phyloP scores from a whole-genome alignment of 1,140 invertebrate genomes.

The Ctenoplectra terminalis region DNA sequence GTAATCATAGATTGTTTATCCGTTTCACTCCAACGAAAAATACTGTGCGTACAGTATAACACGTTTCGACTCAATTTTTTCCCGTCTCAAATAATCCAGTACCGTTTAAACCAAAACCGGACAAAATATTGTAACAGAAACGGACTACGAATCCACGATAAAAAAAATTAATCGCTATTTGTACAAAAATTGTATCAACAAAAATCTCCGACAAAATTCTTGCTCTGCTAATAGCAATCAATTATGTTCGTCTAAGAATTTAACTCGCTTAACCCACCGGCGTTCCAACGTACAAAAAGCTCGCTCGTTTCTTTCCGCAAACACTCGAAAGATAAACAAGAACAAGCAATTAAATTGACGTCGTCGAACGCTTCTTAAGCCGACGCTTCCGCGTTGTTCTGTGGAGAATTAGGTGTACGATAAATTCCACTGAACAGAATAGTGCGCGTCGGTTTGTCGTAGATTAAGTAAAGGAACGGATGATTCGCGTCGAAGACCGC shows the following conservation, averaged over 20 bases:
- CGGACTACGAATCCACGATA: background rate
- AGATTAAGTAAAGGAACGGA: slow-evolving; percentile 93
- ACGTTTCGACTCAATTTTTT: background rate
- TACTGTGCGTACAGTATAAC: background rate
- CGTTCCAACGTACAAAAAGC: background rate
- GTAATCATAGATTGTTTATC: background rate
- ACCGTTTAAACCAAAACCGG: too few relatives aligned
- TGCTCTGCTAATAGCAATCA: background rate
- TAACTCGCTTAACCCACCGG: too few relatives aligned
- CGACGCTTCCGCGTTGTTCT: background rate
- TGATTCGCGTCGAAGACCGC: slow-evolving; percentile 92
- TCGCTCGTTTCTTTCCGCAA: background rate
- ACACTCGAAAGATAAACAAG: too few relatives aligned
- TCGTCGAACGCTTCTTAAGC: background rate
- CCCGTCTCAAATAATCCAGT: background rate
- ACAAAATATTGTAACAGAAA: background rate
- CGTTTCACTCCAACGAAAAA: background rate
- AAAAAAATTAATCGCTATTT: background rate
- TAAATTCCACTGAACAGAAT: slow-evolving; percentile 92
- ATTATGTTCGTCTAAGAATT: background rate
- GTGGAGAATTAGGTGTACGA: slow-evolving; percentile 81
- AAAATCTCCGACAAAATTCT: background rate
- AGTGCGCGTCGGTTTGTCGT: slow-evolving; percentile 86
- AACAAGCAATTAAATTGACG: background rate
- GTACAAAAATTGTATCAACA: too few relatives aligned